Base-by-base conservation (phyloP, 2,113 vertebrate species). In the Anarhynchus alexandrinus region DNA sequence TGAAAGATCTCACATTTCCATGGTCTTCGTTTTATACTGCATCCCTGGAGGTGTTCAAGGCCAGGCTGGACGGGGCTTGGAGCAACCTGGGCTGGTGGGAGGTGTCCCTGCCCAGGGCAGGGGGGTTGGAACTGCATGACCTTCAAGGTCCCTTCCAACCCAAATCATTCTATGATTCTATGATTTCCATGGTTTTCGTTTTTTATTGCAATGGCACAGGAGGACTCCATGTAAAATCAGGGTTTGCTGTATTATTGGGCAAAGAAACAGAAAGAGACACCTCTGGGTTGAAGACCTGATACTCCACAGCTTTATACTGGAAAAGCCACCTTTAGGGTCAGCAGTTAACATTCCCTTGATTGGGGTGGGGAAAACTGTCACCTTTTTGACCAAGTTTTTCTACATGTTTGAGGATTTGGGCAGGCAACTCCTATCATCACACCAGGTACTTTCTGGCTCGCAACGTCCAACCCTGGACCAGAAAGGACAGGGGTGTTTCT, bases 201-300 rank as follows among this genome's bases (percentile, higher is more conserved):
- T 69, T n/a, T 7, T 25, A 18, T 49, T 9, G 4, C 49, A 30
- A 8, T 0, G 21, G 29, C 62, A 38, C 4, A 0, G 0, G 0
- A 49, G 34, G 58, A 82, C 32, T 29, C 45, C 42, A 17, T 1
- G 1, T 6, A 11, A 61, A 45, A 42, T 9, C 23, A 3, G 74
- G n/a, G 47, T 52, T 72, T 49, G 36, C 64, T 52, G 20, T 22
- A 1, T 36, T n/a, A 5, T 4, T 4, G 14, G 52, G 52, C 16
- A 27, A 0, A 15, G 16, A 40, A 34, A 52, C 4, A 43, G 23
- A 47, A 26, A 29, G 30, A 42, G 25, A 6, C 1, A 5, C 10
- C 23, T 52, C 45, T 49, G 32, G 4, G 57, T 10, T 11, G 42
- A 72, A 54, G 73, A n/a, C 54, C 38, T n/a, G 30, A 25, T 6